Evolutionary conservation across 2,113 vertebrate species (phyloP).

Genomic region (Saguinus midas): DNA sequence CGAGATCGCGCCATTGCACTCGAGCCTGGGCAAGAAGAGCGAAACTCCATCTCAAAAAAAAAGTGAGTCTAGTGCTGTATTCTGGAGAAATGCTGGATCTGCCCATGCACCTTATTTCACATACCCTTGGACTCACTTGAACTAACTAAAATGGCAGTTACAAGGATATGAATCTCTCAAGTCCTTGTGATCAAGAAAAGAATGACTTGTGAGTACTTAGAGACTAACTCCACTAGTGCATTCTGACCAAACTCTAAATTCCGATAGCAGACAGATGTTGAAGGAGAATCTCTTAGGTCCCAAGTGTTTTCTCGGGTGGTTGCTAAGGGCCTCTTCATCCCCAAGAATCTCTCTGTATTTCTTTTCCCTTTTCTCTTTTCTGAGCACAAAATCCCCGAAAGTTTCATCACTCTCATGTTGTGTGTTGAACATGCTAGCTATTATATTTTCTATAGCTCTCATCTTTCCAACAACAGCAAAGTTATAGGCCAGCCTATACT

Average conservation of each 20-base stretch:
- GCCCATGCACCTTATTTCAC: neutral
- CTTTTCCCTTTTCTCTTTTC: neutral
- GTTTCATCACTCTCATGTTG: neutral
- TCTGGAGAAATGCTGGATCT: neutral
- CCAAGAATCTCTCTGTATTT: neutral
- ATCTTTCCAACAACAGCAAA: neutral
- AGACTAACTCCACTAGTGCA: neutral
- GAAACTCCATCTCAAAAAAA: neutral
- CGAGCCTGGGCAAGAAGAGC: no score
- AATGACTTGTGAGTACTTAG: neutral
- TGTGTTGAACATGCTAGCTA: neutral
- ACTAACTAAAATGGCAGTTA: constrained; percentile 1
- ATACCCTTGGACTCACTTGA: neutral
- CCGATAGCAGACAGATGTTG: neutral
- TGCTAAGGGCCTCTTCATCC: neutral
- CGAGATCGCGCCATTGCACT: no score
- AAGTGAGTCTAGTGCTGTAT: neutral
- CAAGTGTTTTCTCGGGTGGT: neutral
- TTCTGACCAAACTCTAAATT: neutral
- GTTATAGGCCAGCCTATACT: accelerated
- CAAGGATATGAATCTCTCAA: neutral
- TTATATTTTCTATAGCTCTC: neutral
- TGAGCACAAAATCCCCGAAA: neutral
- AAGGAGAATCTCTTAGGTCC: neutral
- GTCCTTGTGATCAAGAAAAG: constrained; percentile 1